These are phyloP conservation scores for Tenthredo amoena DNA, from an alignment of 2,888 invertebrate species.

Conservation along the genomic window DNA sequence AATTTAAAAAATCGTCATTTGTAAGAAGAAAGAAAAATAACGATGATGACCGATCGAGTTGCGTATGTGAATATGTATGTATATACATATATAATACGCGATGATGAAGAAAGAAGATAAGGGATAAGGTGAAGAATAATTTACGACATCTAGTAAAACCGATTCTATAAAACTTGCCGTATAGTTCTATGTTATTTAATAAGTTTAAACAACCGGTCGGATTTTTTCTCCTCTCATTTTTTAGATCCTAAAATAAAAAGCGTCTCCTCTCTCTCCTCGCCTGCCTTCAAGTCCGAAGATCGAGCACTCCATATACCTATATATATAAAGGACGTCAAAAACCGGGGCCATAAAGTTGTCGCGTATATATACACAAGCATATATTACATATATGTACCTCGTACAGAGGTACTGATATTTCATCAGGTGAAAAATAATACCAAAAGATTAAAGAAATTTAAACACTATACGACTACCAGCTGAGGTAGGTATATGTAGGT, in stretches of 20 bases:
- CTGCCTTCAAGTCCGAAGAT: background rate
- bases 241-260: background rate
- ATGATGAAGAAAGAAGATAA: background rate
- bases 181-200: background rate
- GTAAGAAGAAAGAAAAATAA: too few species aligned
- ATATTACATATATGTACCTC: background rate
- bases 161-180: background rate
- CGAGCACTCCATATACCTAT: background rate
- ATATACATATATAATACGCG: background rate
- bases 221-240: background rate
- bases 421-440: conserved; percentile 12
- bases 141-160: background rate
- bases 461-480: background rate
- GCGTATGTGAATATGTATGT: too few species aligned
- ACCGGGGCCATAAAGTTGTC: conserved; percentile 14
- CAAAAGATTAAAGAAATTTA: conserved; percentile 26
- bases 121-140: background rate
- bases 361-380: background rate
- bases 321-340: conserved; percentile 2
- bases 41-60: too few species aligned
- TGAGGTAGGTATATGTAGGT: background rate
- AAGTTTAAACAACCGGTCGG: background rate
- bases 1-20: too few species aligned
- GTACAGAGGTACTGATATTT: conserved; percentile 8
- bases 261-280: background rate